Percentiles rank a stretch among this genome's conserved stretches.
Conservation (phyloP, 2,797 vertebrate species). For the Myotis daubentonii region DNA sequence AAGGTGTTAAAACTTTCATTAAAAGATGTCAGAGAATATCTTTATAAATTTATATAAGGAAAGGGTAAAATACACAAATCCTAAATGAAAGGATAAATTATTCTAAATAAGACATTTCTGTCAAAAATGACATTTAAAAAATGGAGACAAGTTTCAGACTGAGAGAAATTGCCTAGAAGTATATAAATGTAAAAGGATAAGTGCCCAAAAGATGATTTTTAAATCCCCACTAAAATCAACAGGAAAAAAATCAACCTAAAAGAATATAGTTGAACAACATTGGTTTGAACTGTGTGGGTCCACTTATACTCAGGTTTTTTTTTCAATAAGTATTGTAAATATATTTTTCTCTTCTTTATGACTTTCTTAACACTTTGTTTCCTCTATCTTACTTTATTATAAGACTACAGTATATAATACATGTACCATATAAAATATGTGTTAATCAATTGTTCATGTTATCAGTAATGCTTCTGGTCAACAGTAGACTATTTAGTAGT, state of each 20-base stretch:
- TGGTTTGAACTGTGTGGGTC: neutral
- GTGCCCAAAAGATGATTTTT: neutral
- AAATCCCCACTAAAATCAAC: neutral
- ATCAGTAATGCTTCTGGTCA: neutral
- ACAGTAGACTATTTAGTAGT: neutral
- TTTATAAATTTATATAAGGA: neutral
- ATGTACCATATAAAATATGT: neutral
- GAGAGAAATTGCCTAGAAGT: neutral
- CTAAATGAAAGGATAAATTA: constrained; percentile 12
- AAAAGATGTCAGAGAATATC: neutral
- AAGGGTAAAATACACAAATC: neutral
- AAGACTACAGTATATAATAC: neutral
- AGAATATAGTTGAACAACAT: neutral
- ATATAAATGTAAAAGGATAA: neutral
- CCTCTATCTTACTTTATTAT: neutral
- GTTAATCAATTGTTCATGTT: neutral
- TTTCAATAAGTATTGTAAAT: neutral
- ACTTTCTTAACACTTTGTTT: neutral
- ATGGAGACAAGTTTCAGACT: neutral
- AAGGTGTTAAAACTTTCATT: neutral
- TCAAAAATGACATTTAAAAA: constrained; percentile 12
- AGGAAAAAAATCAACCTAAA: neutral
- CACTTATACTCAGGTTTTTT: neutral
- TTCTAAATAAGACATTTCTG: neutral
- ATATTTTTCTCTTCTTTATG: neutral